A percentile compares a stretch with the other conserved stretches of the same genome.
Conservation (phyloP, 2,797 vertebrate species). For the Cryptoprocta ferox region DNA sequence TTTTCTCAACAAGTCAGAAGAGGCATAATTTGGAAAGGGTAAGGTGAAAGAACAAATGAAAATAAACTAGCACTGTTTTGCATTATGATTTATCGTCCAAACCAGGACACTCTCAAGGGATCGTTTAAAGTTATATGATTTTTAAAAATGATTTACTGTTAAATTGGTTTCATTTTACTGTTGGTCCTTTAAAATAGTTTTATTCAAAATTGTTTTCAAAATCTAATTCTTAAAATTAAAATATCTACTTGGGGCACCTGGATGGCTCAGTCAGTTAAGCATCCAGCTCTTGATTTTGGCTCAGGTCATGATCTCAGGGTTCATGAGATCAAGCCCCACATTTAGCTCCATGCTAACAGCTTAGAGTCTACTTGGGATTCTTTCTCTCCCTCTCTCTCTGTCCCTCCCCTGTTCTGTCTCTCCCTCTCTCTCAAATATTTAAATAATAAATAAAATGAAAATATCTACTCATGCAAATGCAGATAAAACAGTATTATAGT, state of each 20-base stretch:
- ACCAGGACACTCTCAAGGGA: background rate
- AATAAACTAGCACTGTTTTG: background rate
- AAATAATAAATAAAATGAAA: background rate
- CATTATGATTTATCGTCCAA: background rate
- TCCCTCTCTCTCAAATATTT: too few species aligned
- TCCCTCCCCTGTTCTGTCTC: too few species aligned
- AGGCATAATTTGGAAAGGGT: background rate
- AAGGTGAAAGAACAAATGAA: background rate
- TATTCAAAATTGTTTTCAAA: conserved; percentile 33
- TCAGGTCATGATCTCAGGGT: too few species aligned
- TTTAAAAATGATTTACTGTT: background rate
- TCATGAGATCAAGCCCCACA: too few species aligned
- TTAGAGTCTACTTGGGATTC: too few species aligned
- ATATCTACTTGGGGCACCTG: background rate
- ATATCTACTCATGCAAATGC: background rate
- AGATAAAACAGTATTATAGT: background rate
- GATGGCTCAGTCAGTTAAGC: too few species aligned
- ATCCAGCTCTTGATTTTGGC: too few species aligned
- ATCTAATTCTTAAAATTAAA: background rate
- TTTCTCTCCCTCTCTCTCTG: too few species aligned
- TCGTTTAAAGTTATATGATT: background rate
- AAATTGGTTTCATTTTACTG: conserved; percentile 8
- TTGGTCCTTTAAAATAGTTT: background rate
- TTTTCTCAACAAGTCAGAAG: background rate
- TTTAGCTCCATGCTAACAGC: too few species aligned